Evolutionary conservation across 2,797 vertebrate species (phyloP).

Genomic region (Thaleichthys pacificus): DNA sequence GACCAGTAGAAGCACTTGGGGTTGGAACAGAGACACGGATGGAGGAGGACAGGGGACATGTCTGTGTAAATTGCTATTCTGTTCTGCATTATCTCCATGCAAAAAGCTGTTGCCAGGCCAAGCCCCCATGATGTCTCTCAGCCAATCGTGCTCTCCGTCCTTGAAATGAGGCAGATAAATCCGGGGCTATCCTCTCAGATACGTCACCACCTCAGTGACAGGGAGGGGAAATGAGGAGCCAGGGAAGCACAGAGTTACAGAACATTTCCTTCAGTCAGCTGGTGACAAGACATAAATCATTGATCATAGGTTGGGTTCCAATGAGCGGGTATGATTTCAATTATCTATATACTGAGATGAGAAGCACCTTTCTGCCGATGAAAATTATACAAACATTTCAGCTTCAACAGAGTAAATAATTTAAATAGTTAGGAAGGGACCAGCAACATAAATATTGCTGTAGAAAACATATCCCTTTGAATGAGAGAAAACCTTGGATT

Average conservation of each 20-base stretch:
- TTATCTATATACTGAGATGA: background rate
- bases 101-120: constrained; percentile 28
- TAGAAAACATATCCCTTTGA: too few relatives aligned
- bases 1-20: background rate
- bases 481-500: too few relatives aligned
- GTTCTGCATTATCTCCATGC: constrained; percentile 26
- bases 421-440: too few relatives aligned
- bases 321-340: constrained; percentile 26
- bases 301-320: constrained; percentile 3
- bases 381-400: too few relatives aligned
- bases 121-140: constrained; percentile 18
- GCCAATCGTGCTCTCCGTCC: constrained; percentile 35
- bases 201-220: constrained; percentile 31
- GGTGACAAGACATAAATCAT: background rate
- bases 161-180: constrained; percentile 43
- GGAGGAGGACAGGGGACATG: constrained; percentile 14
- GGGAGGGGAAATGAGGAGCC: background rate
- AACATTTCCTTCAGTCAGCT: background rate
- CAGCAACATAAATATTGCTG: too few relatives aligned
- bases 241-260: background rate
- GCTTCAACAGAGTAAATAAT: too few relatives aligned
- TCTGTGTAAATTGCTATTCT: constrained; percentile 7
- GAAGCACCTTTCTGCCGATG: too few relatives aligned
- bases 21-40: constrained; percentile 29
- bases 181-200: constrained; percentile 33